phyloP scores from a whole-genome alignment of 2,113 vertebrate species.

The Poicephalus gulielmi region DNA sequence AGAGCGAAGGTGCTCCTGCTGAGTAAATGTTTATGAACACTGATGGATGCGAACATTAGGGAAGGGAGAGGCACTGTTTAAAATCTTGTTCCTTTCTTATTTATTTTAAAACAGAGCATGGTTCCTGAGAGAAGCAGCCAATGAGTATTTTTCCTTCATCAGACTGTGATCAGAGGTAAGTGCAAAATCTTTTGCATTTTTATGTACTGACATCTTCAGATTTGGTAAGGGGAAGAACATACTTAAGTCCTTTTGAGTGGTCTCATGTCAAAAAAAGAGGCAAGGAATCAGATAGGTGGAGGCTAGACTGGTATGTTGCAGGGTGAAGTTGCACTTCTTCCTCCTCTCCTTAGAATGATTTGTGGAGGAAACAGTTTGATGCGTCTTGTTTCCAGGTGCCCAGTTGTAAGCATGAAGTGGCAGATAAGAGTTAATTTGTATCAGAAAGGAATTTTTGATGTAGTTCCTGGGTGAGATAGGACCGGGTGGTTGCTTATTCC shows the following conservation, averaged over 20 bases:
- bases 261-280: neutral
- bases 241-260: neutral
- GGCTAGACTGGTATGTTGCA: neutral
- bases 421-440: neutral
- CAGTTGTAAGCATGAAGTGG: neutral
- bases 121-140: neutral
- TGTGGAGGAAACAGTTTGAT: neutral
- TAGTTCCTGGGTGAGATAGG: neutral
- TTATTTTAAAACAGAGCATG: slow-evolving; percentile 26
- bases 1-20: slow-evolving; percentile 32
- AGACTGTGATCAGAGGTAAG: slow-evolving; percentile 12
- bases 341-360: neutral
- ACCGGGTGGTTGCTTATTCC: neutral
- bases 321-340: neutral
- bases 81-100: neutral
- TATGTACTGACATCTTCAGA: neutral
- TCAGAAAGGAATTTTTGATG: neutral
- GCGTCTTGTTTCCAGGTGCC: neutral
- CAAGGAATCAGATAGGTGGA: neutral
- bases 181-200: neutral
- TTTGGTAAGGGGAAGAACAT: neutral
- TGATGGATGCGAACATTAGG: neutral
- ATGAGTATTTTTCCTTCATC: neutral
- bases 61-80: neutral
- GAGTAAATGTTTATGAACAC: slow-evolving; percentile 57